A percentile compares a stretch with the other conserved stretches of the same genome.
These are phyloP conservation scores for Chelon auratus DNA, from an alignment of 2,797 vertebrate genomes.

Conservation along the genomic window DNA sequence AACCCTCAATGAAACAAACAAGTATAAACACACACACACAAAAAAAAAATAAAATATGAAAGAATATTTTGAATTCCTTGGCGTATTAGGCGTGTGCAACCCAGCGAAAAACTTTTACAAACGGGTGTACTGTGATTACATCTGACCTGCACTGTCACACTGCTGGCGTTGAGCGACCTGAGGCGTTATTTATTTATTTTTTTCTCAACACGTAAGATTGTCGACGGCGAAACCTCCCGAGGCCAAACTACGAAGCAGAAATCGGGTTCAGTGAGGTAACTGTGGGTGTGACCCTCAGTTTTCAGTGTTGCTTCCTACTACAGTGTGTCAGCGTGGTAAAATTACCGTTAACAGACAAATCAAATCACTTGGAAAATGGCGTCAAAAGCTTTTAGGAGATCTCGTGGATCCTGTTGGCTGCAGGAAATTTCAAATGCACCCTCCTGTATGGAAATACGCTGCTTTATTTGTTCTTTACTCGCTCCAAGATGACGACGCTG, in stretches of 20 bases:
- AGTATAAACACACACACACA: conserved; percentile 25
- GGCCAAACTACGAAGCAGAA: conserved; percentile 24
- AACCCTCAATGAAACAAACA: conserved; percentile 33
- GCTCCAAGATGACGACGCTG: too few relatives aligned
- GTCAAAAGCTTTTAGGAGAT: too few relatives aligned
- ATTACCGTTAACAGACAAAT: too few relatives aligned
- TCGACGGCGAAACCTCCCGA: conserved; percentile 65
- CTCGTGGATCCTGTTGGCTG: too few relatives aligned
- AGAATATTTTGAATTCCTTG: conserved; percentile 26
- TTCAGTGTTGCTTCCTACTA: too few relatives aligned
- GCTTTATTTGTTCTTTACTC: too few relatives aligned
- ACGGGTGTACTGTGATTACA: conserved; percentile 36
- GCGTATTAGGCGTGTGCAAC: conserved; percentile 34
- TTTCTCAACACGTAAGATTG: conserved; percentile 70
- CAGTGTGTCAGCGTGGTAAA: too few relatives aligned
- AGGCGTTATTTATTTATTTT: conserved; percentile 36
- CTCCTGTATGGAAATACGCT: too few relatives aligned
- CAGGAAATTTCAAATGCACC: too few relatives aligned
- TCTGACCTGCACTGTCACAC: conserved; percentile 23
- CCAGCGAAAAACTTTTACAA: conserved; percentile 29
- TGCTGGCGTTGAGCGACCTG: conserved; percentile 50
- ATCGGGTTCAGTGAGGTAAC: too few relatives aligned
- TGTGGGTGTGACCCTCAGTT: too few relatives aligned
- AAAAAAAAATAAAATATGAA: conserved; percentile 15
- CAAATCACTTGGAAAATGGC: too few relatives aligned